These are phyloP conservation scores for Amia ocellicauda DNA, from an alignment of 2,113 vertebrate species.

Conservation along the genomic window DNA sequence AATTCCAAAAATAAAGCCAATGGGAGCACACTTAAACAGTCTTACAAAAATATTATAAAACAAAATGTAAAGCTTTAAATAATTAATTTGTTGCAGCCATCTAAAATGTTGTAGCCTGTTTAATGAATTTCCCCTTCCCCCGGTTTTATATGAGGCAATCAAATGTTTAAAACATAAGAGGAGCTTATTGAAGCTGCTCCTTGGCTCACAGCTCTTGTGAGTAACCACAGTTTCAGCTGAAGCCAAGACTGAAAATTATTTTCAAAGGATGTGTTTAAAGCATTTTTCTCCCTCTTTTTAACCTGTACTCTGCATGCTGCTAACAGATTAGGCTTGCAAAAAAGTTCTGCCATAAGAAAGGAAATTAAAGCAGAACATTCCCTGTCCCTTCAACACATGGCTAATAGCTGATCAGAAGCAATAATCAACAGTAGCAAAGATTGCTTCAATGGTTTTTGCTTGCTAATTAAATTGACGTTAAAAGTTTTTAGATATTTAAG, in stretches of 20 bases:
- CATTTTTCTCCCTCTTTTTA: background rate
- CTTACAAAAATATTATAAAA: too few species aligned
- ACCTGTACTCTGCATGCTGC: background rate
- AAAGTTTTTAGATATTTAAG: too few species aligned
- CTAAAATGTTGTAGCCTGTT: conserved; percentile 73
- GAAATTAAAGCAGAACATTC: background rate
- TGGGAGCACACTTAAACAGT: too few species aligned
- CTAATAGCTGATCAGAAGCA: conserved; percentile 1
- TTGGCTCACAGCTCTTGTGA: background rate
- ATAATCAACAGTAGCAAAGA: background rate
- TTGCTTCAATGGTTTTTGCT: too few species aligned
- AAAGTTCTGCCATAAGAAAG: conserved; percentile 12
- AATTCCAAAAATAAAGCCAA: too few species aligned
- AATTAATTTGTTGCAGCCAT: conserved; percentile 75
- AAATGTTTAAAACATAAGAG: conserved; percentile 1
- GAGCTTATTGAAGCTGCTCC: background rate
- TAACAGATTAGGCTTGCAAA: conserved; percentile 15
- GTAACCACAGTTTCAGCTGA: background rate
- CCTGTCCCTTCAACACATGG: background rate
- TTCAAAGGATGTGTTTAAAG: conserved; percentile 6
- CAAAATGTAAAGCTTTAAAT: conserved; percentile 46
- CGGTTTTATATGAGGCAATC: background rate
- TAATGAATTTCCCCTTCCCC: conserved; percentile 31
- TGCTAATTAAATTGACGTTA: too few species aligned
- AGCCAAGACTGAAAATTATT: conserved; percentile 4